Conservation (phyloP, 2,113 vertebrate species). For the Plecotus auritus region DNA sequence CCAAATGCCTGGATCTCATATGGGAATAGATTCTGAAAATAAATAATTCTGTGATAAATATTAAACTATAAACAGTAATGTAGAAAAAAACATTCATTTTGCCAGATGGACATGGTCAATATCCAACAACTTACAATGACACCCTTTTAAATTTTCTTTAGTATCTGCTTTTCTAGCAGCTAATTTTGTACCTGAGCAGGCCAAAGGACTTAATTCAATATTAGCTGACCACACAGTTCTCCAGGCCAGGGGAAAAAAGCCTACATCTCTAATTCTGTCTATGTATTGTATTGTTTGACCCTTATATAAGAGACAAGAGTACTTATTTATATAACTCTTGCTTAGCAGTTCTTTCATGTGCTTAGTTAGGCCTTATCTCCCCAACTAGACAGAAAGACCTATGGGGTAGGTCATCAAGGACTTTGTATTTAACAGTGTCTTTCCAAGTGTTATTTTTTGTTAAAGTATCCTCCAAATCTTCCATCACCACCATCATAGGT, state of each 20-base stretch:
- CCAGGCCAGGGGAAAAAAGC: neutral
- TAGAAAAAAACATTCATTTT: slow-evolving; percentile 18
- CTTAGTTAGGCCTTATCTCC: neutral
- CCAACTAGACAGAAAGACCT: neutral
- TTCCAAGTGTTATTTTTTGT: neutral
- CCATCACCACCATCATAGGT: neutral
- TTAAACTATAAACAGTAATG: neutral
- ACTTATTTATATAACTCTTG: neutral
- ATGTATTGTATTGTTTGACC: neutral
- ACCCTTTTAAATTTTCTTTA: neutral
- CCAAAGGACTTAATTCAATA: neutral
- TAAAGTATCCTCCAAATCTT: neutral
- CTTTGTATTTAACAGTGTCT: neutral
- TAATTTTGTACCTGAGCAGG: neutral
- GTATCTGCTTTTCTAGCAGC: slow-evolving; percentile 36
- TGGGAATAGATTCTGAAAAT: neutral
- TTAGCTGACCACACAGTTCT: slow-evolving; percentile 33
- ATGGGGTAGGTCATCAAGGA: neutral
- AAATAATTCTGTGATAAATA: slow-evolving; percentile 14
- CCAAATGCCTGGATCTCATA: neutral
- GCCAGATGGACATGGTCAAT: neutral
- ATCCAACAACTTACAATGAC: slow-evolving; percentile 2
- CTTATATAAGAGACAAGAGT: neutral
- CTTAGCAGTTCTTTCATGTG: slow-evolving; percentile 7
- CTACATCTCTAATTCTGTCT: slow-evolving; percentile 29